phyloP scores from a whole-genome alignment of 2,113 vertebrate species.

The Argyrosomus japonicus region DNA sequence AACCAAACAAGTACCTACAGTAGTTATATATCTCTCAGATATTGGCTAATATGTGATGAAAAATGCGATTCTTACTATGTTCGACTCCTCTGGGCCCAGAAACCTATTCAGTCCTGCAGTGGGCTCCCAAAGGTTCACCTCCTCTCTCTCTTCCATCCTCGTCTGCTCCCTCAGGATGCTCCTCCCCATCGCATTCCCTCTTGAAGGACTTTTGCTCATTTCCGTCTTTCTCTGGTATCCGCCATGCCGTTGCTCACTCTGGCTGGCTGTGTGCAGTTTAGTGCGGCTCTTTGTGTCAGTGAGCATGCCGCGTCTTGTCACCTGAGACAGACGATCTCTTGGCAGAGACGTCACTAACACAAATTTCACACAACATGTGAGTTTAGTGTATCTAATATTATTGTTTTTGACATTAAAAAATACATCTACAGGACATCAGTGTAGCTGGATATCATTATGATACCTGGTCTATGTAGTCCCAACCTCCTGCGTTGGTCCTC shows the following conservation, averaged over 20 bases:
- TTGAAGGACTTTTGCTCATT: conserved; percentile 8
- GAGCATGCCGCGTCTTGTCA: conserved; percentile 82
- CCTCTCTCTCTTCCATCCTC: conserved; percentile 65
- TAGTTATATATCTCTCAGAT: not conserved
- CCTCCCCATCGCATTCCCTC: conserved; percentile 14
- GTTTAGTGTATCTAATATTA: not conserved
- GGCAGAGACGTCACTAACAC: conserved; percentile 76
- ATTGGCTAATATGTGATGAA: not conserved
- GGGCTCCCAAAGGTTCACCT: conserved; percentile 83
- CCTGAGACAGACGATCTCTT: conserved; percentile 79
- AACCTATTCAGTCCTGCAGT: conserved; percentile 75
- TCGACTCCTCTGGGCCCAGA: conserved; percentile 55
- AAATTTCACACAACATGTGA: not conserved
- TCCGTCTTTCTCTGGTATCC: conserved; percentile 17
- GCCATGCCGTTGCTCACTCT: conserved; percentile 13
- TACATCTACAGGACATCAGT: not conserved
- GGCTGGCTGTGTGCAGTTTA: conserved; percentile 10
- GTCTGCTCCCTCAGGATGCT: conserved; percentile 20
- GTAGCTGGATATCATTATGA: not conserved
- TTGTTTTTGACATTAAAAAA: not conserved
- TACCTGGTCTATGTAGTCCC: conserved; percentile 82
- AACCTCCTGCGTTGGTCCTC: conserved; percentile 62
- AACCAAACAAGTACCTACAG: not conserved
- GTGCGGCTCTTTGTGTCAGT: conserved; percentile 49
- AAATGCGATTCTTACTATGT: conserved; percentile 53